Conservation (phyloP, 2,888 invertebrate species). For the Perithous albicinctus region DNA sequence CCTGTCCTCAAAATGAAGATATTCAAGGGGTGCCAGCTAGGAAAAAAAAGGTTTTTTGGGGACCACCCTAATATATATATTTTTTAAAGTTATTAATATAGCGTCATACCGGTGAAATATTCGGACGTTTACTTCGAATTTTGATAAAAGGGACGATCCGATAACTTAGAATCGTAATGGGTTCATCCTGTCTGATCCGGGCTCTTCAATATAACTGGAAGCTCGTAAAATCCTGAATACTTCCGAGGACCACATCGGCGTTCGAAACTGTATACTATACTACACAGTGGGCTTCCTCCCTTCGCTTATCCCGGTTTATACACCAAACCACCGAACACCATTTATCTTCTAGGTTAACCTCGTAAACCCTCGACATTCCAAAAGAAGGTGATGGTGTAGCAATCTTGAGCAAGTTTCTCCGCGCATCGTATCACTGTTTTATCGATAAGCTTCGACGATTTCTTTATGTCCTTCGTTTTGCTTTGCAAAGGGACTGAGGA, state of each 20-base stretch:
- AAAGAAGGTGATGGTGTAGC: slow-evolving; percentile 37
- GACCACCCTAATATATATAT: too few relatives aligned
- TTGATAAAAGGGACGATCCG: not conserved
- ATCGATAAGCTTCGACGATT: slow-evolving; percentile 41
- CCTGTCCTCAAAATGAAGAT: too few relatives aligned
- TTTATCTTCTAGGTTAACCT: slow-evolving; percentile 46
- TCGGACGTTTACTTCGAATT: not conserved
- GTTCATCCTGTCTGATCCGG: not conserved
- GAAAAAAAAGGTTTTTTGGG: too few relatives aligned
- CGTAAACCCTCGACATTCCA: slow-evolving; percentile 49
- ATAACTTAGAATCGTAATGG: not conserved
- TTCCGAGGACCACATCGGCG: slow-evolving; percentile 26
- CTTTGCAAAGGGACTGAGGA: not conserved
- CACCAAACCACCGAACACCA: slow-evolving; percentile 12
- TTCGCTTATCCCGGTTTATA: slow-evolving; percentile 6
- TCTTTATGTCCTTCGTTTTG: slow-evolving; percentile 12
- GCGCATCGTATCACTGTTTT: slow-evolving; percentile 41
- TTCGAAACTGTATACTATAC: not conserved
- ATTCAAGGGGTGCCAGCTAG: too few relatives aligned
- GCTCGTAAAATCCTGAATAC: slow-evolving; percentile 28
- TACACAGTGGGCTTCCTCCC: slow-evolving; percentile 7
- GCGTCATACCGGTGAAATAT: not conserved
- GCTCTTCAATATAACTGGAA: slow-evolving; percentile 11
- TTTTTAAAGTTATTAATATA: not conserved
- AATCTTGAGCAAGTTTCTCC: not conserved